These are phyloP conservation scores for Drosophila pachea DNA, from an alignment of 1,140 invertebrate species.

Conservation along the genomic window DNA sequence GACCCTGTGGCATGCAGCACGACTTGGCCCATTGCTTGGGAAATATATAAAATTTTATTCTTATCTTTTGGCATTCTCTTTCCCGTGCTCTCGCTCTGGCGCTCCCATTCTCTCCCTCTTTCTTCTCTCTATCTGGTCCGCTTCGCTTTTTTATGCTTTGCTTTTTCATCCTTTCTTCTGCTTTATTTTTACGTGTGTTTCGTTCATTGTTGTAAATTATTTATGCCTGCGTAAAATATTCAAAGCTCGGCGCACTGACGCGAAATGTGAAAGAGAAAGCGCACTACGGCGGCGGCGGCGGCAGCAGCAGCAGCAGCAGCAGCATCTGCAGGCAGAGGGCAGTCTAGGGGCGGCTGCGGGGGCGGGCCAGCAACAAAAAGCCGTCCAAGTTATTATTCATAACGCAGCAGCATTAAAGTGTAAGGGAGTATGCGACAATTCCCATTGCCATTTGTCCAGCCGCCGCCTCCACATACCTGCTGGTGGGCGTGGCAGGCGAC, in stretches of 20 bases:
- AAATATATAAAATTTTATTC: constrained; percentile 71
- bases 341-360: constrained; percentile 20
- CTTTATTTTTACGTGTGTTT: constrained; percentile 68
- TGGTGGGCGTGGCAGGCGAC: constrained; percentile 1
- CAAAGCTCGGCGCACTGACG: constrained; percentile 64
- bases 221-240: constrained; percentile 77
- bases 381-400: constrained; percentile 75
- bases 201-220: constrained; percentile 75
- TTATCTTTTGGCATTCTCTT: constrained; percentile 54
- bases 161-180: constrained; percentile 68
- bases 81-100: constrained; percentile 62
- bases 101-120: constrained; percentile 38
- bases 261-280: constrained; percentile 48
- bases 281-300: too few relatives aligned
- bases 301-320: too few relatives aligned
- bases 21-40: constrained; percentile 24
- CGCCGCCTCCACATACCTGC: constrained; percentile 10
- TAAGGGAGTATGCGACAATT: constrained; percentile 75
- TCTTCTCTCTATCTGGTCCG: too few relatives aligned
- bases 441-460: constrained; percentile 66
- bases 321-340: constrained; percentile 22
- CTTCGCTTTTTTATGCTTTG: background rate
- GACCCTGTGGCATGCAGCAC: constrained; percentile 4
- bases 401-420: constrained; percentile 76
- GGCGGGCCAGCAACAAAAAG: constrained; percentile 29